phyloP scores from a whole-genome alignment of 1,140 invertebrate genomes.

The Drosophila kohkoa region DNA sequence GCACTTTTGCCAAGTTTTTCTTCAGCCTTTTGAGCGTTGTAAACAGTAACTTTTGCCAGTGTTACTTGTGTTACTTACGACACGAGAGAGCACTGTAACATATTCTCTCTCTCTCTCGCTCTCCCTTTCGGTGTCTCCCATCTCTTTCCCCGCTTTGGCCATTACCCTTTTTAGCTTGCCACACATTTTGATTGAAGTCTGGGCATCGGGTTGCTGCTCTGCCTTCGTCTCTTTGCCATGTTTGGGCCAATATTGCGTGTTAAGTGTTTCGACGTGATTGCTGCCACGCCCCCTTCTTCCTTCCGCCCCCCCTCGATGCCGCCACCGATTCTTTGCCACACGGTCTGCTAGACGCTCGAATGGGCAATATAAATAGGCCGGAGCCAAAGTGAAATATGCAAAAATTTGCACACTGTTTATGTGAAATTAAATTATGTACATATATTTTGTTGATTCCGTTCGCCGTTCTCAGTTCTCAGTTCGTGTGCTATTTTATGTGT shows the following conservation, averaged over 20 bases:
- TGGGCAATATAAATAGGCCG: conserved; percentile 53
- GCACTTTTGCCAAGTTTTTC: conserved; percentile 11
- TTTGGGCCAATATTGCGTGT: conserved; percentile 35
- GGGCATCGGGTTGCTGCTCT: neutral
- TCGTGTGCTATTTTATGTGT: conserved; percentile 22
- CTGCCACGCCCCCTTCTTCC: neutral
- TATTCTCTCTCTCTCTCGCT: neutral
- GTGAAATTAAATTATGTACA: conserved; percentile 51
- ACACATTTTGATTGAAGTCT: conserved; percentile 33
- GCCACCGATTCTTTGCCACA: no score
- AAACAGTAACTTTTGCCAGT: conserved; percentile 14
- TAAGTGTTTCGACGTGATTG: conserved; percentile 27
- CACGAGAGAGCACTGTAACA: neutral
- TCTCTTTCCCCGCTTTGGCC: neutral
- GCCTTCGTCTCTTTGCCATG: neutral
- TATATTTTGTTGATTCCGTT: conserved; percentile 31
- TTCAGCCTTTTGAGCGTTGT: conserved; percentile 2
- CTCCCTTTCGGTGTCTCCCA: no score
- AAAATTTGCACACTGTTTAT: conserved; percentile 49
- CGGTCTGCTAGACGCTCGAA: conserved; percentile 24
- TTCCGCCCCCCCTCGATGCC: neutral
- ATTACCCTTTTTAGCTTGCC: neutral
- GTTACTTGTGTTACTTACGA: conserved; percentile 4
- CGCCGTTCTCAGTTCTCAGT: conserved; percentile 9
- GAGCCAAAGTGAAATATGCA: conserved; percentile 38